Evolutionary conservation across 2,888 invertebrate species (phyloP).

Genomic region (Coenonympha glycerion): DNA sequence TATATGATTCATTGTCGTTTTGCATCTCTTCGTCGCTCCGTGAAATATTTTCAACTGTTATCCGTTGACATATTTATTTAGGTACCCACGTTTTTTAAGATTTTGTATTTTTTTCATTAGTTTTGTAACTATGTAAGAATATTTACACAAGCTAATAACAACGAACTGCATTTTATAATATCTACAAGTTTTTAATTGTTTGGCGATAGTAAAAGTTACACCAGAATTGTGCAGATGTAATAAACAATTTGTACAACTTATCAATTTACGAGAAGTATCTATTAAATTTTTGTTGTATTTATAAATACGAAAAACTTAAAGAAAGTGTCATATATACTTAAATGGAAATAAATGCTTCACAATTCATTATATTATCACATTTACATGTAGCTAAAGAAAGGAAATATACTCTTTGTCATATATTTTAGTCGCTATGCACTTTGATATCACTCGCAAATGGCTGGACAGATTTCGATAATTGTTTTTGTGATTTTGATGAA

Average conservation of each 20-base stretch:
- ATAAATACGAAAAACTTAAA: too few species aligned
- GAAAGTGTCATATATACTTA: too few species aligned
- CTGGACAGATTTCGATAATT: too few species aligned
- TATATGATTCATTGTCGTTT: slow-evolving; percentile 63
- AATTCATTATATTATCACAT: too few species aligned
- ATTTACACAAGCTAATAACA: slow-evolving; percentile 17
- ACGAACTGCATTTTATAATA: slow-evolving; percentile 32
- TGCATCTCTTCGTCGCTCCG: slow-evolving; percentile 44
- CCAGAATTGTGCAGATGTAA: slow-evolving; percentile 26
- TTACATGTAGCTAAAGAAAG: too few species aligned
- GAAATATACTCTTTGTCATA: too few species aligned
- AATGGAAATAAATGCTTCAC: too few species aligned
- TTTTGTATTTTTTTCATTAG: not conserved
- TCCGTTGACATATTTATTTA: slow-evolving; percentile 5
- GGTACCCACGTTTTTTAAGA: slow-evolving; percentile 15
- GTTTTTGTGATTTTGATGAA: too few species aligned
- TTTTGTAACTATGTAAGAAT: not conserved
- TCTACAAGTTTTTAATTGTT: slow-evolving; percentile 29
- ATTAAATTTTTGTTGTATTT: too few species aligned
- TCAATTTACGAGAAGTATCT: not conserved
- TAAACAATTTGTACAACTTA: slow-evolving; percentile 22
- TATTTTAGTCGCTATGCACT: too few species aligned
- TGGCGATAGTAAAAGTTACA: slow-evolving; percentile 20
- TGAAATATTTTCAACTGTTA: not conserved
- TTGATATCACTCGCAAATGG: too few species aligned